A percentile compares a stretch with the other conserved stretches of the same genome.
phyloP scores from a whole-genome alignment of 2,888 invertebrate species.

The Sycophila texana region DNA sequence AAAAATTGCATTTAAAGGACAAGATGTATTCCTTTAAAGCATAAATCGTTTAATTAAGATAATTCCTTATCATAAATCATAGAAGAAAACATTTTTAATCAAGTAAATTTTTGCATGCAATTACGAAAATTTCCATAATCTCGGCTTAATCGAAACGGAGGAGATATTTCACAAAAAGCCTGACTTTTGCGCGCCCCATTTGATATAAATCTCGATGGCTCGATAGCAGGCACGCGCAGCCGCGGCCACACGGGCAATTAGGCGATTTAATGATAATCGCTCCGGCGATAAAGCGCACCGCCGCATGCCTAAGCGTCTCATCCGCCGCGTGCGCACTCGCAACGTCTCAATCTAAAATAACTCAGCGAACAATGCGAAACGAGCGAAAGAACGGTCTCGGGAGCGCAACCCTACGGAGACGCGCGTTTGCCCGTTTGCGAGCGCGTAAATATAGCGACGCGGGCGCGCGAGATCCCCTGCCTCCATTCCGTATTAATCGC shows the following conservation, averaged over 20 bases:
- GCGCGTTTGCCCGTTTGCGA: background rate
- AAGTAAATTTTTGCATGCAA: no score
- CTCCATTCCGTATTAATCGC: conserved; percentile 37
- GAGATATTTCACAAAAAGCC: background rate
- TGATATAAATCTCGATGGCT: no score
- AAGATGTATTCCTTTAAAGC: no score
- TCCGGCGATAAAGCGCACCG: conserved; percentile 1
- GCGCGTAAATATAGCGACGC: conserved; percentile 18
- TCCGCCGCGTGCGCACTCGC: background rate
- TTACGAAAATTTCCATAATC: conserved; percentile 2
- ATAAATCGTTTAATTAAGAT: no score
- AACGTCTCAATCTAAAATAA: conserved; percentile 3
- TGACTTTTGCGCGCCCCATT: conserved; percentile 8
- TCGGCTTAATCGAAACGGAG: conserved; percentile 14
- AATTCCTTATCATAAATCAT: no score
- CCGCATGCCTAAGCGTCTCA: background rate
- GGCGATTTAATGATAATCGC: conserved; percentile 26
- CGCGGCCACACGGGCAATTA: conserved; percentile 12
- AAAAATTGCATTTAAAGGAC: no score
- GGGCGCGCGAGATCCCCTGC: background rate
- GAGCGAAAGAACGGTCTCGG: no score
- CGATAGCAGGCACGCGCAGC: no score
- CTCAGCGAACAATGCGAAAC: no score
- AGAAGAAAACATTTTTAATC: no score
- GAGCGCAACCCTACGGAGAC: no score